A percentile compares a stretch with the other conserved stretches of the same genome.
phyloP scores from a whole-genome alignment of 2,888 invertebrate genomes.

The Scaptomyza tumidula region DNA sequence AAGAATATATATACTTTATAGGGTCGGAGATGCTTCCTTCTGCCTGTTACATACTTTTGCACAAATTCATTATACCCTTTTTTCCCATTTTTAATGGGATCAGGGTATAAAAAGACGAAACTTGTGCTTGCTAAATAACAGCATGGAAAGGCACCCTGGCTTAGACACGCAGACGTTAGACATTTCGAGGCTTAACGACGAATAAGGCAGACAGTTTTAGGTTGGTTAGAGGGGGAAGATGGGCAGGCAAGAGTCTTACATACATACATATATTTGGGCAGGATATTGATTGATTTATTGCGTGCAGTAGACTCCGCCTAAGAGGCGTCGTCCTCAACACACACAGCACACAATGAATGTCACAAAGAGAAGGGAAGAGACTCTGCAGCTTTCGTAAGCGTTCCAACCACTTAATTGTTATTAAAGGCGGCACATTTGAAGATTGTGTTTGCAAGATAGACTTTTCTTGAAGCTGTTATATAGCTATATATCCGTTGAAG shows the following conservation, averaged over 20 bases:
- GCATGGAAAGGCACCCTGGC: conserved; percentile 36
- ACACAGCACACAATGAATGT: conserved; percentile 59
- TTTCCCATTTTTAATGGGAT: too few species aligned
- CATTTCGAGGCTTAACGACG: conserved; percentile 47
- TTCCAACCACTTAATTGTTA: conserved; percentile 36
- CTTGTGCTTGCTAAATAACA: conserved; percentile 43
- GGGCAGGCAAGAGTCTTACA: conserved; percentile 23
- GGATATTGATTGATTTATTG: conserved; percentile 64
- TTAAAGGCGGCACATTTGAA: conserved; percentile 46
- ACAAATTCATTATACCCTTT: too few species aligned
- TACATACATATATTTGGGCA: conserved; percentile 50
- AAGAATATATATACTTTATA: too few species aligned
- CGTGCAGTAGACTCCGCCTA: conserved; percentile 44
- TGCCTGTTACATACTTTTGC: too few species aligned
- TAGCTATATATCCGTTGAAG: too few species aligned
- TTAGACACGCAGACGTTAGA: conserved; percentile 54
- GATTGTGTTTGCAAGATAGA: conserved; percentile 54
- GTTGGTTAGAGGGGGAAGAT: background rate
- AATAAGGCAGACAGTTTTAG: conserved; percentile 32
- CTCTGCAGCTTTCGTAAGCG: conserved; percentile 30
- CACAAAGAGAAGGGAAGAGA: conserved; percentile 35
- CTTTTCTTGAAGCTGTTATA: background rate
- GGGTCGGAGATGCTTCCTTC: too few species aligned
- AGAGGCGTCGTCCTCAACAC: conserved; percentile 44
- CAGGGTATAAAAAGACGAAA: conserved; percentile 17